These are phyloP conservation scores for Asobara japonica DNA, from an alignment of 1,140 invertebrate genomes.

Conservation along the genomic window DNA sequence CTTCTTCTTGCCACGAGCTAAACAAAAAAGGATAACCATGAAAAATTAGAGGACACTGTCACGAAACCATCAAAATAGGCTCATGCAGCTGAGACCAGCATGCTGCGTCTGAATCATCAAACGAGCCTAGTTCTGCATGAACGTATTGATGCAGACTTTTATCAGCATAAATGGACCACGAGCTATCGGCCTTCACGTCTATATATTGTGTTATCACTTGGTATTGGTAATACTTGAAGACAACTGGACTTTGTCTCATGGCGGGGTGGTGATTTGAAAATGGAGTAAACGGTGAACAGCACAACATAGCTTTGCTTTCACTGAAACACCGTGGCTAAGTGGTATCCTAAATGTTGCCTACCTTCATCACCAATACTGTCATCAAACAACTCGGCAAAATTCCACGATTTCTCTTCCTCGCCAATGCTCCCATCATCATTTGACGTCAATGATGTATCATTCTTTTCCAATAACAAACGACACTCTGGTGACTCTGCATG, in stretches of 20 bases:
- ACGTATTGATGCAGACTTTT: too few species aligned
- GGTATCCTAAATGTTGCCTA: too few species aligned
- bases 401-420: conserved; percentile 19
- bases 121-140: too few species aligned
- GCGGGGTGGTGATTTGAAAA: too few species aligned
- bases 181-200: too few species aligned
- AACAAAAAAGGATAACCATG: conserved; percentile 28
- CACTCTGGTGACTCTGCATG: conserved; percentile 27
- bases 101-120: too few species aligned
- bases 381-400: conserved; percentile 22
- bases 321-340: not conserved
- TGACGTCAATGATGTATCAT: not conserved
- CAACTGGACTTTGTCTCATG: too few species aligned
- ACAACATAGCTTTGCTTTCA: conserved; percentile 1
- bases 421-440: not conserved
- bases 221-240: too few species aligned
- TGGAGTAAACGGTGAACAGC: conserved; percentile 1
- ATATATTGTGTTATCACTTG: too few species aligned
- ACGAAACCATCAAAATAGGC: not conserved
- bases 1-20: conserved; percentile 61
- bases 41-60: not conserved
- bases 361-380: conserved; percentile 31
- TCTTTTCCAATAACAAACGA: not conserved
- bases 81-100: not conserved
- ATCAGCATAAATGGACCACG: too few species aligned